Evolutionary conservation across 2,797 vertebrate genomes (phyloP).

Genomic region (Dicrostonyx torquatus): DNA sequence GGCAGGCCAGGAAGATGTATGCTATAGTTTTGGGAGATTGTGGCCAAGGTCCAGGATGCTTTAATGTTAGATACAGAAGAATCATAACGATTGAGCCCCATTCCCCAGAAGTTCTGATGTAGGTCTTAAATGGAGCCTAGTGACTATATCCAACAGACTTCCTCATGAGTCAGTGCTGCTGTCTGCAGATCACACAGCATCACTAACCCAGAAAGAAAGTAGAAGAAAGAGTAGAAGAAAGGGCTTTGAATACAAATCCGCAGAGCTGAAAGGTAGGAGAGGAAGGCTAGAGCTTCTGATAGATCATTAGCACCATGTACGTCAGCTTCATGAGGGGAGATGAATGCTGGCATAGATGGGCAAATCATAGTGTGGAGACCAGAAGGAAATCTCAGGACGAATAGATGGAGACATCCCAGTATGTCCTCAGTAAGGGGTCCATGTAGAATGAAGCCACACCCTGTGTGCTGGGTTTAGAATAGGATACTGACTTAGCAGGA

Average conservation of each 20-base stretch:
- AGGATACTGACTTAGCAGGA: background rate
- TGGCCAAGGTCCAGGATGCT: background rate
- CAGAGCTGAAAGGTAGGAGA: background rate
- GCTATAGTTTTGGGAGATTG: background rate
- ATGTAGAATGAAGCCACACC: background rate
- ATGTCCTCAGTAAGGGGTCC: background rate
- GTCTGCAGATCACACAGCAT: background rate
- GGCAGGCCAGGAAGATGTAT: background rate
- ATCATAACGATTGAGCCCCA: too few species aligned
- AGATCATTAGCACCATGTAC: background rate
- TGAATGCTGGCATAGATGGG: background rate
- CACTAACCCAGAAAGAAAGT: background rate
- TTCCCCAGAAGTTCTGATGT: background rate
- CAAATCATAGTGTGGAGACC: background rate
- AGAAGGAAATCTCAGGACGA: background rate
- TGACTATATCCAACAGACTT: background rate
- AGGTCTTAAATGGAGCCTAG: background rate
- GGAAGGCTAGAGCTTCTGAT: background rate
- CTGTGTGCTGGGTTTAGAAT: background rate
- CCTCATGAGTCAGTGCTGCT: background rate
- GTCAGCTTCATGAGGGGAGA: background rate
- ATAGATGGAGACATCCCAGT: background rate
- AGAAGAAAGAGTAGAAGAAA: background rate
- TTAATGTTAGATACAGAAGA: background rate
- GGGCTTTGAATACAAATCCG: background rate